Evolutionary conservation across 1,140 invertebrate species (phyloP).

Genomic region (Megalonaias nervosa): DNA sequence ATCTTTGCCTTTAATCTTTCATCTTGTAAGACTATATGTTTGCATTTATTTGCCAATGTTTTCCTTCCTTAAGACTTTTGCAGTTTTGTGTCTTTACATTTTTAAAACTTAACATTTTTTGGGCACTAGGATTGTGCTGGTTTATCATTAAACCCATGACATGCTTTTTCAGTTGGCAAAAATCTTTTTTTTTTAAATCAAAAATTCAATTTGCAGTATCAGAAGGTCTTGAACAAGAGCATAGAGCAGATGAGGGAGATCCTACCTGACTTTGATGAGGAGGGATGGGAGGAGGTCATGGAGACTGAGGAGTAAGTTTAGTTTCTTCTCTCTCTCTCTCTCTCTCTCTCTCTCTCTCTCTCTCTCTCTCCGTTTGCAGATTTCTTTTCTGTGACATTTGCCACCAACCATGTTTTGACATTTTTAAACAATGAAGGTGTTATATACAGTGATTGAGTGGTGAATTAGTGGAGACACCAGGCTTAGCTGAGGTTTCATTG

Average conservation of each 20-base stretch:
- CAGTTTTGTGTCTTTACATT: no score
- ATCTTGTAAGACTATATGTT: no score
- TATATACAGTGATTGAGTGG: not conserved
- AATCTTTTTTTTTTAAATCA: not conserved
- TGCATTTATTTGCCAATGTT: no score
- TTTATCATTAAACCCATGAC: not conserved
- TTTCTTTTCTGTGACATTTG: no score
- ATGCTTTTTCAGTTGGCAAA: not conserved
- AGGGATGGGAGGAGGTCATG: constrained; percentile 66
- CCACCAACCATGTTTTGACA: no score
- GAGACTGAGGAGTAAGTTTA: constrained; percentile 50
- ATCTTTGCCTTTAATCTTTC: no score
- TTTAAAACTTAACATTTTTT: not conserved
- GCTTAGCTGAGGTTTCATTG: no score
- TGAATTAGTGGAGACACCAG: no score
- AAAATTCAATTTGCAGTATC: constrained; percentile 42
- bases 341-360: not conserved
- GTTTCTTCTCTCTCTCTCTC: not conserved
- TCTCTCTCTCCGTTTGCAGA: no score
- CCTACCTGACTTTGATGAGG: constrained; percentile 51
- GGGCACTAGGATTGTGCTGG: not conserved
- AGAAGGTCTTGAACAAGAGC: constrained; percentile 46
- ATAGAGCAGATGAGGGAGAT: constrained; percentile 52
- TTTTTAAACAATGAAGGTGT: not conserved
- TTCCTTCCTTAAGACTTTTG: no score